Conservation (phyloP, 2,113 vertebrate species). For the Sphaerodactylus townsendi region DNA sequence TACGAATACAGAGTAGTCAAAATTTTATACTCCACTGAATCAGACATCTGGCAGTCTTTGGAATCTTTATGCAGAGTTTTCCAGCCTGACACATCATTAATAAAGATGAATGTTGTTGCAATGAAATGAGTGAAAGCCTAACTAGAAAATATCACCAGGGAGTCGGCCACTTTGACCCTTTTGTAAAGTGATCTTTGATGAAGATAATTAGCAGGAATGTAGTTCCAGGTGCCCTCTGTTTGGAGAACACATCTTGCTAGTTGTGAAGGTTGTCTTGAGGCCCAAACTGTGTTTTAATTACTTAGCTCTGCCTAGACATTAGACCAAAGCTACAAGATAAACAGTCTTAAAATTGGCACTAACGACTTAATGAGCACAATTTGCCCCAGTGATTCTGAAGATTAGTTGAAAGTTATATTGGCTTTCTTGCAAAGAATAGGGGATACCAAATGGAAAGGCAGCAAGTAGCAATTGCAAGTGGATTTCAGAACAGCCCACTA, state of each 20-base stretch:
- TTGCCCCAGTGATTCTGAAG: not conserved
- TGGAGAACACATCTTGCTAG: not conserved
- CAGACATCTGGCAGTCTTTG: constrained; percentile 12
- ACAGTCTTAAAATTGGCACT: not conserved
- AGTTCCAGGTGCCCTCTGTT: constrained; percentile 17
- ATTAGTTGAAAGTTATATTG: not conserved
- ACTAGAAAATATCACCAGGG: constrained; percentile 23
- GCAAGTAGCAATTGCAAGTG: no score
- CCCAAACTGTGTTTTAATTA: not conserved
- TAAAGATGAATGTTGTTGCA: constrained; percentile 52
- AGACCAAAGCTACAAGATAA: not conserved
- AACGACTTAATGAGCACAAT: not conserved
- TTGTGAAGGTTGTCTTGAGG: constrained; percentile 27
- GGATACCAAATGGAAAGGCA: no score
- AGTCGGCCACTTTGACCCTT: constrained; percentile 14
- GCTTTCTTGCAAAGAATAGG: not conserved
- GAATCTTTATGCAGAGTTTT: constrained; percentile 5
- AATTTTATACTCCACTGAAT: constrained; percentile 33
- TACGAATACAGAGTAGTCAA: constrained; percentile 2
- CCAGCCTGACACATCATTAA: constrained; percentile 46
- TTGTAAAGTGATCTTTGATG: constrained; percentile 39
- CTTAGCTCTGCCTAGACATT: not conserved
- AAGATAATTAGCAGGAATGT: constrained; percentile 25
- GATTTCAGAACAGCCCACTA: no score
- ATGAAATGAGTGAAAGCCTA: constrained; percentile 31